Percentiles rank a stretch among this genome's conserved stretches.
Evolutionary conservation across 2,888 invertebrate genomes (phyloP).

Genomic region (Lepidocyrtinus sp.): DNA sequence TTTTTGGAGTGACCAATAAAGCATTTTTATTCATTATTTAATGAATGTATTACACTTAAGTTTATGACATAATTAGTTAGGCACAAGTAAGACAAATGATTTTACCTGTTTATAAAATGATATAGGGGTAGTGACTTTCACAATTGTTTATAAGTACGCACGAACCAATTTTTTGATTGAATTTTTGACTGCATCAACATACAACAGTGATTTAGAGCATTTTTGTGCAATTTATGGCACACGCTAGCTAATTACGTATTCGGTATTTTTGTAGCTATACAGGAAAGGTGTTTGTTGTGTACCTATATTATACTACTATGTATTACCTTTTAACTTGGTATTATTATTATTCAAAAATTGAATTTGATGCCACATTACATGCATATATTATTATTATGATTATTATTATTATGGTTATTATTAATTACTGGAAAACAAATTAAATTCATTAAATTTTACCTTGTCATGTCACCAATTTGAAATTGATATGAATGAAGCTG

Average conservation of each 20-base stretch:
- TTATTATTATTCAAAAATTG: constrained; percentile 44
- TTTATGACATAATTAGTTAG: constrained; percentile 16
- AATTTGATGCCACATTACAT: constrained; percentile 57
- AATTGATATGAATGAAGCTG: constrained; percentile 47
- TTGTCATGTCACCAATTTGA: constrained; percentile 57
- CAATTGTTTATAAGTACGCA: constrained; percentile 11
- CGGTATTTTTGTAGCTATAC: constrained; percentile 56
- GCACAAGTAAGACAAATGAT: constrained; percentile 8
- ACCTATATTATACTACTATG: constrained; percentile 33
- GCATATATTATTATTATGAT: constrained; percentile 26
- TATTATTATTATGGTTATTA: constrained; percentile 15
- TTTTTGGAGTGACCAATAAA: constrained; percentile 6
- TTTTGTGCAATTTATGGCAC: constrained; percentile 15
- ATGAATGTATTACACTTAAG: constrained; percentile 13
- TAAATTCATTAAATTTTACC: constrained; percentile 48
- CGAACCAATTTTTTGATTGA: constrained; percentile 7
- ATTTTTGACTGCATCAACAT: not conserved
- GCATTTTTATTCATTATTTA: constrained; percentile 31
- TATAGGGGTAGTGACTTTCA: constrained; percentile 4
- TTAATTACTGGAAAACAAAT: constrained; percentile 17
- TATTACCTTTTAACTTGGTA: constrained; percentile 47
- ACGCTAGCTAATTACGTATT: constrained; percentile 41
- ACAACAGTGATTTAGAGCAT: not conserved
- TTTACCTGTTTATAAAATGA: constrained; percentile 9
- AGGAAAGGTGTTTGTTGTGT: constrained; percentile 41